Conservation (phyloP, 1,140 invertebrate genomes). For the Aphelinus atriplicis region DNA sequence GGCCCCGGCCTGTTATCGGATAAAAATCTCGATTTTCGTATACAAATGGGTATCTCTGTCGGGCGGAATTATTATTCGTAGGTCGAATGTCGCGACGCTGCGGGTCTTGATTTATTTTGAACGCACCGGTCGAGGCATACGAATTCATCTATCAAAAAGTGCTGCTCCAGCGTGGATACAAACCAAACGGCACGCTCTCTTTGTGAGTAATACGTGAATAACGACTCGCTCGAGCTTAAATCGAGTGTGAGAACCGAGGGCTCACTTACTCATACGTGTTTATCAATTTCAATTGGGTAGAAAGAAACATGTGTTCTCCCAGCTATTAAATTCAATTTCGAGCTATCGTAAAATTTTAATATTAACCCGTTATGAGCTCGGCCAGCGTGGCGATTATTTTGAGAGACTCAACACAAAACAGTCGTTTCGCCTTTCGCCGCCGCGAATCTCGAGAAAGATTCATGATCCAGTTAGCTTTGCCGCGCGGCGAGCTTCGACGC, state of each 20-base stretch:
- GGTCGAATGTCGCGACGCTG: too few species aligned
- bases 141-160: too few species aligned
- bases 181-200: too few species aligned
- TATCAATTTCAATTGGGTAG: too few species aligned
- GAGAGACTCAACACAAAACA: neutral
- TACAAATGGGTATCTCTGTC: neutral
- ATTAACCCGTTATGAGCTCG: neutral
- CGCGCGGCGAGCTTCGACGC: neutral
- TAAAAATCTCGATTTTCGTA: constrained; percentile 33
- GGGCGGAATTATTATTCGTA: too few species aligned
- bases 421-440: neutral
- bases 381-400: neutral
- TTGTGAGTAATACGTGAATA: too few species aligned
- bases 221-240: too few species aligned
- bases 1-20: constrained; percentile 8
- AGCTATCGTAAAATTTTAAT: neutral
- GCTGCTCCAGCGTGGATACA: too few species aligned
- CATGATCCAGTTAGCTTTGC: neutral
- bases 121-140: too few species aligned
- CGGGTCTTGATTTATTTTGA: too few species aligned
- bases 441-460: constrained; percentile 5
- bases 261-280: too few species aligned
- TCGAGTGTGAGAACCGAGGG: too few species aligned
- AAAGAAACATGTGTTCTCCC: neutral
- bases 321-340: neutral